Evolutionary conservation across 2,113 vertebrate genomes (phyloP).

Genomic region (Ranitomeya variabilis): DNA sequence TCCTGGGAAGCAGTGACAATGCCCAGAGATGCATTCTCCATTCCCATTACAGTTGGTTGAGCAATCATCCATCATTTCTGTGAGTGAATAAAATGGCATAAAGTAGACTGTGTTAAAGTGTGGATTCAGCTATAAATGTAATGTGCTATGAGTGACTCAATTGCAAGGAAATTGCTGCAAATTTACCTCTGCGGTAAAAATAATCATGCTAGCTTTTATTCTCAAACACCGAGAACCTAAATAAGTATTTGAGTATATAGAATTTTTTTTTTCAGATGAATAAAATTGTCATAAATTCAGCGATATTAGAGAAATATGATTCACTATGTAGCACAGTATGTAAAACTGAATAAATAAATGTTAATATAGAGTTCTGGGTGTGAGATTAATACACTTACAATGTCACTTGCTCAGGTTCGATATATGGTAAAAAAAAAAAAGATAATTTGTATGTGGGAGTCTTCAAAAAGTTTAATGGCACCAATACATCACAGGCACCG

Average conservation of each 20-base stretch:
- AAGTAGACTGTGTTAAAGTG: slow-evolving; percentile 45
- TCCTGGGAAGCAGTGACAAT: slow-evolving; percentile 94
- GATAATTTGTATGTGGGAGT: slow-evolving; percentile 12
- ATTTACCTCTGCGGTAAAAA: slow-evolving; percentile 36
- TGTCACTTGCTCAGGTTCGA: slow-evolving; percentile 7
- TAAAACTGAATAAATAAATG: slow-evolving; percentile 19
- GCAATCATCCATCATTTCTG: slow-evolving; percentile 95
- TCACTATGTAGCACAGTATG: background rate
- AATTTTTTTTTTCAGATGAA: slow-evolving; percentile 29
- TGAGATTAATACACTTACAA: slow-evolving; percentile 16
- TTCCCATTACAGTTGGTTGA: slow-evolving; percentile 95
- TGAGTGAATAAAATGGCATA: slow-evolving; percentile 62
- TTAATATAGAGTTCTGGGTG: background rate
- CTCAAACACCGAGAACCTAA: slow-evolving; percentile 7
- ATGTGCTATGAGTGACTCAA: slow-evolving; percentile 41
- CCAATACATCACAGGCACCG: slow-evolving; percentile 21
- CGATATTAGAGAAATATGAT: slow-evolving; percentile 33
- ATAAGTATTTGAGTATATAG: slow-evolving; percentile 31
- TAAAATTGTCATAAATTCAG: slow-evolving; percentile 50
- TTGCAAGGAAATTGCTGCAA: slow-evolving; percentile 47
- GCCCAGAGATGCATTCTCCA: slow-evolving; percentile 94
- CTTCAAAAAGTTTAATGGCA: slow-evolving; percentile 24
- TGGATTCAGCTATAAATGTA: slow-evolving; percentile 51
- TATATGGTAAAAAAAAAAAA: background rate
- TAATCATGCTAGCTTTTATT: slow-evolving; percentile 51